Evolutionary conservation across 2,888 invertebrate genomes (phyloP), one percentile per base, ranked within the genome.

Genomic region (Drosophila paranaensis): DNA sequence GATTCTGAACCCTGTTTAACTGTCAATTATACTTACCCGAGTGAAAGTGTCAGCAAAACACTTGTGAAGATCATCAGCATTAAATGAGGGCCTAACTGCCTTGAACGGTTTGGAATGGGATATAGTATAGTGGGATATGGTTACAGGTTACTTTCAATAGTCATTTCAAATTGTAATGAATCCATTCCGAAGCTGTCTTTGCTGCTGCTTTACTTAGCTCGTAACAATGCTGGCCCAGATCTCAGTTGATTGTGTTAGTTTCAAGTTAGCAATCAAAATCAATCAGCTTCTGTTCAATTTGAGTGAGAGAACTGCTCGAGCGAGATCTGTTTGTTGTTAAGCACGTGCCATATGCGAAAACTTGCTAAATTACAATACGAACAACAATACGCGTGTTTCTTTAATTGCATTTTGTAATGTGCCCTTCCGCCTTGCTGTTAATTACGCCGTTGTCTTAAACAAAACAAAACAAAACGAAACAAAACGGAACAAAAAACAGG

Each of bases 331-430:
- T 67, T 50, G 60, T 43, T 54, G 58, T 53, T 40, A 48, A 53
- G 75, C 82, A 80, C 88, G 88, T 88, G 86, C 61, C 70, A 60
- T n/a, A 65, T 42, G n/a, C n/a, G 48, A 48, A 33, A 48, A 53
- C 20, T 25, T 53, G 27, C 33, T 20, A 45, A 14, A 77, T 66
- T 63, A 81, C 66, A 77, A 66, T 55, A 56, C 55, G 77, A 78
- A 51, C 42, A 71, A 68, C 78, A 81, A 73, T 65, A 54, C 63
- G 48, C 68, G 69, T 30, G 30, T 70, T 71, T 68, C 62, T 63
- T 67, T 54, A 60, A 78, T 71, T 33, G 33, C 60, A 54, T 63
- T 65, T 80, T 70, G 63, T 51, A 77, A 83, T 72, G 66, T 86
- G 81, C 77, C 65, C 75, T 74, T 66, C 60, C 75, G 80, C 54